Conservation (phyloP, 2,113 vertebrate genomes). For the Tetrao urogallus region DNA sequence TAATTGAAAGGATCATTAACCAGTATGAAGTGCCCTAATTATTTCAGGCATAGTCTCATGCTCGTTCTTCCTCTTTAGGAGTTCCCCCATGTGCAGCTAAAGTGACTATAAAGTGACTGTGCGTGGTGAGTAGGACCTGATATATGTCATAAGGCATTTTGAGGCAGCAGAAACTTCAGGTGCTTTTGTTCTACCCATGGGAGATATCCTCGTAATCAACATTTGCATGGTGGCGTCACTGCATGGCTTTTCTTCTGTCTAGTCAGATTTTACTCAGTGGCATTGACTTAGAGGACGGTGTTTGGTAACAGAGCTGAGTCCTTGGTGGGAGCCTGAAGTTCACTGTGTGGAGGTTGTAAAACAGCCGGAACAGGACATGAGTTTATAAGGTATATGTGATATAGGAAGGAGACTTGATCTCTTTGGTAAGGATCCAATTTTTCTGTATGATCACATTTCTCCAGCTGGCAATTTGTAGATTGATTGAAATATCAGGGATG, state of each 20-base stretch:
- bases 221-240: neutral
- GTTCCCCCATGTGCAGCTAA: neutral
- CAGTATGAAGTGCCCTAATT: neutral
- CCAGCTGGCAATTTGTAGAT: neutral
- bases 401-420: neutral
- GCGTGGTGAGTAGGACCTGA: neutral
- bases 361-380: neutral
- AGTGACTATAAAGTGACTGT: neutral
- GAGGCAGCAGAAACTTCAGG: neutral
- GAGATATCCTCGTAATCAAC: neutral
- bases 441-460: constrained; percentile 15
- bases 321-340: neutral
- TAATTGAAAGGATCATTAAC: neutral
- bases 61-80: neutral
- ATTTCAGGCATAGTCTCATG: neutral
- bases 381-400: neutral
- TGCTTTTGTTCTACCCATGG: neutral
- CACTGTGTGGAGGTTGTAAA: neutral
- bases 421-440: neutral
- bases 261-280: neutral
- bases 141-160: neutral
- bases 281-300: neutral
- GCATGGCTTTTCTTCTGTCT: neutral
- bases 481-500: neutral
- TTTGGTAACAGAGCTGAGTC: neutral